Base-by-base conservation (phyloP, 2,113 vertebrate genomes). In the Salvator merianae region DNA sequence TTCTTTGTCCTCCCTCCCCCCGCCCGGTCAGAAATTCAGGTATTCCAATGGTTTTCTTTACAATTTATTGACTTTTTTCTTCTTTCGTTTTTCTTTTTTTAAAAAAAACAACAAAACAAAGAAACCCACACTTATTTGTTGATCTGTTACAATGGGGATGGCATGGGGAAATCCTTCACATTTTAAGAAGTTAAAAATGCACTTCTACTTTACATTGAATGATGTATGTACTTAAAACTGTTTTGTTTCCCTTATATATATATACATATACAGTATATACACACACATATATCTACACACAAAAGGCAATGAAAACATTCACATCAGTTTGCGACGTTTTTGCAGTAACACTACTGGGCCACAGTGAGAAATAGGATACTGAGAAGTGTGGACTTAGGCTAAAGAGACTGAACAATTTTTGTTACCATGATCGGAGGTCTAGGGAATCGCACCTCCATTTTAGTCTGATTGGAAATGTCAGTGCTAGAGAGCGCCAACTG, bases 21-120 rank as follows among this genome's bases (percentile, higher is more conserved):
- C 55, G 14, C 55, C 55, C 18, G 20, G 55, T 96, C 95, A 95
- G 95, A 96, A 96, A 96, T 94, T 94, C 92, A 94, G 93, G 78
- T 96, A 95, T 96, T 94, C 93, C 93, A 95, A 95, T 92, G 94
- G 93, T 95, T 96, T 95, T 94, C 89, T 96, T 95, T 95, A 96
- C 90, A 96, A 92, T 95, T 95, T 89, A 84, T 94, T 92, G 94
- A 94, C 93, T 88, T 93, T 95, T 94, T 82, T 75, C 4, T n/a
- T 14, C n/a, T 82, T n/a, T n/a, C n/a, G n/a, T n/a, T 89, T 93
- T 95, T 94, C 63, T 76, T 10, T 24, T 16, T 32, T 82, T 24
- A 5, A 69, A 43, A 47, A 73, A 74, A 40, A 47, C 12, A 65
- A 47, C 95, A 93, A n/a, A 81, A 4, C 38, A 94, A 93, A 95